Evolutionary conservation across 2,888 invertebrate species (phyloP).

Genomic region (Cephus pygmeus): DNA sequence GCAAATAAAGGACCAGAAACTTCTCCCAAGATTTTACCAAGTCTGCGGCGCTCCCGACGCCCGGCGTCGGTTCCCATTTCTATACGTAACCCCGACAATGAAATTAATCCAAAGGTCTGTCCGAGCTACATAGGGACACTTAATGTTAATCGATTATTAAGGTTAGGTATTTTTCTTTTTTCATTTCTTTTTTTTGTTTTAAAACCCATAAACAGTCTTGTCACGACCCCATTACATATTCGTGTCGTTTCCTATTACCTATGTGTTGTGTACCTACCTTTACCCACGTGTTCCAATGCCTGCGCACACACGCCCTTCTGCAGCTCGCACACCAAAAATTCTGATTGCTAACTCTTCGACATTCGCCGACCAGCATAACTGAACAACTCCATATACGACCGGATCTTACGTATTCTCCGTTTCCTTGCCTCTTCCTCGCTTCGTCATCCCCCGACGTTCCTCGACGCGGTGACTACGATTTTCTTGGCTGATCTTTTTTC

Average conservation of each 20-base stretch:
- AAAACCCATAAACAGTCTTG: constrained; percentile 9
- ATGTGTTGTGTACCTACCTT: constrained; percentile 31
- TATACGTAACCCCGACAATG: background rate
- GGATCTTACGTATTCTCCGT: background rate
- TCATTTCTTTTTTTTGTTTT: background rate
- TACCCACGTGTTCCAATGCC: constrained; percentile 25
- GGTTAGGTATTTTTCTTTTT: background rate
- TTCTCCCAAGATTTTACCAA: background rate
- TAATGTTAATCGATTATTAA: background rate
- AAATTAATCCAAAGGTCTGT: background rate
- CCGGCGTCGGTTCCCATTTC: background rate
- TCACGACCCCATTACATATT: constrained; percentile 25
- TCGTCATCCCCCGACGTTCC: background rate
- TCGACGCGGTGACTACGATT: background rate
- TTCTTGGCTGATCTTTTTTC: constrained; percentile 1
- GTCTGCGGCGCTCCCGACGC: constrained; percentile 1
- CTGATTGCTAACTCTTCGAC: constrained; percentile 17
- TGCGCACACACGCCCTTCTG: background rate
- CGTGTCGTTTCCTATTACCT: constrained; percentile 22
- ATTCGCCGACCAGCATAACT: background rate
- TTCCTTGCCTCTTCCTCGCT: background rate
- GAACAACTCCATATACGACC: background rate
- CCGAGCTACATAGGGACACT: background rate
- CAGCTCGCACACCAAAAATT: constrained; percentile 22
- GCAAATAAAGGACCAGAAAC: constrained; percentile 1